Evolutionary conservation across 1,140 invertebrate genomes (phyloP), one percentile per base, ranked within the genome.

Genomic region (Penaeus japonicus): DNA sequence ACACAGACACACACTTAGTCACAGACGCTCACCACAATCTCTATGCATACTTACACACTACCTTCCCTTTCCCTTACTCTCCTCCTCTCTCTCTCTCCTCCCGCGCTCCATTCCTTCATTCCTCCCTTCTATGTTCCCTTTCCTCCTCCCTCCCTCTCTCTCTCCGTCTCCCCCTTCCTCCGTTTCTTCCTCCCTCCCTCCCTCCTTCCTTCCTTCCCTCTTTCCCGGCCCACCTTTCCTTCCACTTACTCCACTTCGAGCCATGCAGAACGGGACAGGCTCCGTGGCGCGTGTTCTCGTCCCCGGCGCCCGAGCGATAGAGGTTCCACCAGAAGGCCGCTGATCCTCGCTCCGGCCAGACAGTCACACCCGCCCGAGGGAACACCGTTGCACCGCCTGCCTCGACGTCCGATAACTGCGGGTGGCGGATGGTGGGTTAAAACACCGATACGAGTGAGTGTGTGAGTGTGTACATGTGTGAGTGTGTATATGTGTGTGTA

Each of bases 311-410:
- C 89, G 92, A 92, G 24, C 87, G 75, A 59, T 93, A 91, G 17
- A 94, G 89, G 91, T 94, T 94, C 90, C 92, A 93, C 94, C 94
- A 94, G 89, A 94, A 94, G 10, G 91, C 92, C n/a, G 93, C 93
- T 2, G 91, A 90, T 17, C 93, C 92, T 81, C 92, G 92, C 62
- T 91, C 75, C 0, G 92, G 92, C 91, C 91, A 91, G 10, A 93
- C 90, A 15, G 92, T 91, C 7, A 92, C 91, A 62, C 92, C 93
- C 27, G 92, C 90, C 27, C 91, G 78, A 18, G 93, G 92, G 87
- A 93, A 93, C 17, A 93, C 93, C 4, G 93, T 93, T 2, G 92
- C 93, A 10, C 93, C 93, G 30, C 93, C 93, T 30, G 87, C 89
- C 57, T 92, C 91, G 3, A 93, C 93, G 90, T 93, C 92, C n/a